phyloP scores from a whole-genome alignment of 2,797 vertebrate species.

The Falco cherrug region DNA sequence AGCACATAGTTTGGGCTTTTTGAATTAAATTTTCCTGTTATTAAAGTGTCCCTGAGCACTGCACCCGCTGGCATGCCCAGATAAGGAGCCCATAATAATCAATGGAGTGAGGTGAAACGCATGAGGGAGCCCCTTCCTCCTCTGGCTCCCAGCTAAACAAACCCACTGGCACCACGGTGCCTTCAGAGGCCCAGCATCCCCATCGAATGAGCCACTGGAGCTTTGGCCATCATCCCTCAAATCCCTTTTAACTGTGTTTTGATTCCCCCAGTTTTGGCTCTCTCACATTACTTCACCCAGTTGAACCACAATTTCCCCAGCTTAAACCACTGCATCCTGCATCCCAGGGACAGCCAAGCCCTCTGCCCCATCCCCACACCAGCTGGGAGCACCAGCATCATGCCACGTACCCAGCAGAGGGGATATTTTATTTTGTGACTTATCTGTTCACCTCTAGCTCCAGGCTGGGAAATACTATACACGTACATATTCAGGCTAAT shows the following conservation, averaged over 20 bases:
- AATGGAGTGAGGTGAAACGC: neutral
- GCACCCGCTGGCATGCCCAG: neutral
- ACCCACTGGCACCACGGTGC: neutral
- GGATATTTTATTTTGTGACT: neutral
- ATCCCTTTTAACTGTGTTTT: fast-evolving
- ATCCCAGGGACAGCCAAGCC: neutral
- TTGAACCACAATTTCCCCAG: neutral
- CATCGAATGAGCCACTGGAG: fast-evolving
- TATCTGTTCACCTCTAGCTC: neutral
- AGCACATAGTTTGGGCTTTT: slow-evolving; percentile 12
- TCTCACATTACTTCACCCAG: neutral
- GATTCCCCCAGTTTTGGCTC: neutral
- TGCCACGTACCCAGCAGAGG: fast-evolving
- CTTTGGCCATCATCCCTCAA: neutral
- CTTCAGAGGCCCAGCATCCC: fast-evolving
- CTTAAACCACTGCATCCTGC: neutral
- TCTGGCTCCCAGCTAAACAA: neutral
- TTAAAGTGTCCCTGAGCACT: neutral
- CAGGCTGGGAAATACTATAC: neutral
- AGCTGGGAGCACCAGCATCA: fast-evolving
- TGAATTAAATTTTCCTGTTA: neutral
- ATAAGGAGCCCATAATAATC: neutral
- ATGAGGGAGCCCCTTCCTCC: neutral
- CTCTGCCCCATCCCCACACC: fast-evolving
- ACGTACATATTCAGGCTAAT: neutral